Conservation (phyloP, 2,113 vertebrate species). For the Trichomycterus rosablanca region DNA sequence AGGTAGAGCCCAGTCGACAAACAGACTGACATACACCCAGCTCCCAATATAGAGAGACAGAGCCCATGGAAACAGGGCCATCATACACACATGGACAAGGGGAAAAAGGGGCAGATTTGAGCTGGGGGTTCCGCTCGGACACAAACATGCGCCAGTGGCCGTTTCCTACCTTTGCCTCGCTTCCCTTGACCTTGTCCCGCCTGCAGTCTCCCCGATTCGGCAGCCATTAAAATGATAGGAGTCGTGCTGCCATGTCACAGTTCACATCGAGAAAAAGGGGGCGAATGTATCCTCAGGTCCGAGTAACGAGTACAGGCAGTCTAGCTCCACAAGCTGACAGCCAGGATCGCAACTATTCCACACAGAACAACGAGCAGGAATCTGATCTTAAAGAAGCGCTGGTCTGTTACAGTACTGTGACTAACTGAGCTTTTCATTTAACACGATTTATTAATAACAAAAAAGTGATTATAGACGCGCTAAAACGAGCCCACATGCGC, state of each 20-base stretch:
- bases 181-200: slow-evolving; percentile 74
- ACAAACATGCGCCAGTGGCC: slow-evolving; percentile 64
- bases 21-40: slow-evolving; percentile 45
- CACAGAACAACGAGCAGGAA: too few relatives aligned
- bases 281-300: slow-evolving; percentile 59
- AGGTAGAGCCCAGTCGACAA: slow-evolving; percentile 45
- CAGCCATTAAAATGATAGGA: slow-evolving; percentile 76
- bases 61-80: slow-evolving; percentile 61
- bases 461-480: too few relatives aligned
- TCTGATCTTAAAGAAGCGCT: too few relatives aligned
- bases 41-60: slow-evolving; percentile 44
- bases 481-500: too few relatives aligned
- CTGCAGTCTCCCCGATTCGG: slow-evolving; percentile 78
- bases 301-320: too few relatives aligned
- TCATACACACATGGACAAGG: slow-evolving; percentile 63
- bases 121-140: slow-evolving; percentile 66
- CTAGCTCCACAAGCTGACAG: too few relatives aligned
- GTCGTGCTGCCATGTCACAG: slow-evolving; percentile 73
- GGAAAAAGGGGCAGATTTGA: slow-evolving; percentile 66
- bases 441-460: too few relatives aligned
- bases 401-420: too few relatives aligned
- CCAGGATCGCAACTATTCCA: too few relatives aligned
- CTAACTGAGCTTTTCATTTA: too few relatives aligned
- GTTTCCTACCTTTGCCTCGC: slow-evolving; percentile 75
- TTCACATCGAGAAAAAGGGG: slow-evolving; percentile 69